Percentiles rank a stretch among this genome's conserved stretches.
Evolutionary conservation across 1,140 invertebrate genomes (phyloP).

Genomic region (Ostrea denselamellosa): DNA sequence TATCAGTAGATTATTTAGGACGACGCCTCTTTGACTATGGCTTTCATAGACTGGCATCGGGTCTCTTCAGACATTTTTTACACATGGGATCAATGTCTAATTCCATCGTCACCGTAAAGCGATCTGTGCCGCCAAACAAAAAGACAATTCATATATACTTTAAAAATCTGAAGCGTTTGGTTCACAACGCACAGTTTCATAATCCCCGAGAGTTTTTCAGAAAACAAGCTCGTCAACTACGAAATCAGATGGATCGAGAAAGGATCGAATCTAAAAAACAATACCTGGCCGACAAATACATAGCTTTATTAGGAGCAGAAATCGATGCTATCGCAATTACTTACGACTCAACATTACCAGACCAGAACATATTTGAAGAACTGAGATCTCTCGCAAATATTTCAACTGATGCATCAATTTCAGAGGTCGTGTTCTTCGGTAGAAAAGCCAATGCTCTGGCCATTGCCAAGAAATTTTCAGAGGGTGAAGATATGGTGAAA

Average conservation of each 20-base stretch:
- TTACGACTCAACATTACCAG: constrained; percentile 49
- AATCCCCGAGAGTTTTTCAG: constrained; percentile 48
- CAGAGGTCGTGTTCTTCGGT: constrained; percentile 50
- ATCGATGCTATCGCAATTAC: constrained; percentile 60
- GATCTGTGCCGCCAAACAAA: constrained; percentile 40
- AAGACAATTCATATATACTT: constrained; percentile 52
- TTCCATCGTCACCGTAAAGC: background rate
- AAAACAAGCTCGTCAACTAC: constrained; percentile 33
- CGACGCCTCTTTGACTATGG: constrained; percentile 2
- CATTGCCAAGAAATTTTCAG: constrained; percentile 41
- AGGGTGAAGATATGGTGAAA: constrained; percentile 47
- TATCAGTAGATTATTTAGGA: background rate
- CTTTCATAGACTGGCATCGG: background rate
- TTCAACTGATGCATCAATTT: constrained; percentile 51
- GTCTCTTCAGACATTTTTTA: background rate
- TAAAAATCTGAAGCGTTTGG: constrained; percentile 54
- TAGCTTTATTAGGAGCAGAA: constrained; percentile 57
- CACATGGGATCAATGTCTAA: background rate
- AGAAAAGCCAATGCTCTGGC: constrained; percentile 55
- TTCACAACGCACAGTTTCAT: constrained; percentile 55
- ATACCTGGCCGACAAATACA: constrained; percentile 53
- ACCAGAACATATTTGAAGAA: constrained; percentile 53
- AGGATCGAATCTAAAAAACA: constrained; percentile 21
- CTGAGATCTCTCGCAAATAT: constrained; percentile 42
- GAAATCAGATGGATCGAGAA: constrained; percentile 23